phyloP scores from a whole-genome alignment of 2,888 invertebrate species.

The Chirona hameri region DNA sequence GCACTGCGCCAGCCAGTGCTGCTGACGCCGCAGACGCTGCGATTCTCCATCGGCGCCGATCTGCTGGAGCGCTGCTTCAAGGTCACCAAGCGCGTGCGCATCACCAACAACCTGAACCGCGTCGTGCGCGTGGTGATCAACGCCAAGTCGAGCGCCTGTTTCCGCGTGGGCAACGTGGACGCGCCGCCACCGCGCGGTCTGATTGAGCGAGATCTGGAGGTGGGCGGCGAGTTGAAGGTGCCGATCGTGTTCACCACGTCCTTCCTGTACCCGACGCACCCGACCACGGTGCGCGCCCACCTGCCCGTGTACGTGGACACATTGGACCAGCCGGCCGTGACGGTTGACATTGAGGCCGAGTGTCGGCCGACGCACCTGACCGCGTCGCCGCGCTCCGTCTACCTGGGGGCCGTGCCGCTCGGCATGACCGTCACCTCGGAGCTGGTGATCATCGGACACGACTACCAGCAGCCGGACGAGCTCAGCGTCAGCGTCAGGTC shows the following conservation, averaged over 20 bases:
- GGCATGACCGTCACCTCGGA: not conserved
- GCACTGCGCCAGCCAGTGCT: not conserved
- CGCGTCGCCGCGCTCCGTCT: not conserved
- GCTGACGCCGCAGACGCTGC: not conserved
- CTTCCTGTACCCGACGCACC: constrained; percentile 10
- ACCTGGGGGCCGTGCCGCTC: constrained; percentile 22
- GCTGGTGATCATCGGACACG: not conserved
- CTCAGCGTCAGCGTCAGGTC: constrained; percentile 3
- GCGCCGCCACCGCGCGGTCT: not conserved
- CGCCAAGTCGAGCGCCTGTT: not conserved
- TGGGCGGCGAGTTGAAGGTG: not conserved
- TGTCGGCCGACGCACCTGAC: constrained; percentile 1
- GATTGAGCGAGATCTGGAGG: not conserved
- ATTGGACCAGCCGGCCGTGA: constrained; percentile 12
- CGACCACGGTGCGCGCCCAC: constrained; percentile 10
- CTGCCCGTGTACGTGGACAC: constrained; percentile 22
- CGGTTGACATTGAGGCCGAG: constrained; percentile 7
- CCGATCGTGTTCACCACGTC: not conserved
- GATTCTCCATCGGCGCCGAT: not conserved
- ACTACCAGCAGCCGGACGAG: constrained; percentile 25
- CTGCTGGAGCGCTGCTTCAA: constrained; percentile 12
- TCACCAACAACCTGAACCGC: not conserved
- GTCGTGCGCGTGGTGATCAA: not conserved
- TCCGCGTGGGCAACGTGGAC: not conserved
- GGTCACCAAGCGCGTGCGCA: not conserved